Conservation (phyloP, 2,113 vertebrate species). For the Amazona vittata region DNA sequence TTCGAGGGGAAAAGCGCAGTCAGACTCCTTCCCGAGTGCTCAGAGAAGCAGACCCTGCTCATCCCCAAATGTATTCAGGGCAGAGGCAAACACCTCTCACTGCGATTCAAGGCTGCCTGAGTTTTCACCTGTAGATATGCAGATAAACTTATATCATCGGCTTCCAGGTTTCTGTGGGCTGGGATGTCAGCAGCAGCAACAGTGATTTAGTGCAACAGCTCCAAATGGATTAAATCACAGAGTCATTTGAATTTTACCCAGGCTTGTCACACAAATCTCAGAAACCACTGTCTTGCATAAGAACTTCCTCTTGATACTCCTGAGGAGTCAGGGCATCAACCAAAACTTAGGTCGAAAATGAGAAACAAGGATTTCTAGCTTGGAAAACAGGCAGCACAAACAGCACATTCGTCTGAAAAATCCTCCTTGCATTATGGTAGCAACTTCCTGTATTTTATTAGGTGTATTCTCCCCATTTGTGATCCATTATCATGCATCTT, state of each 20-base stretch:
- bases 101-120: slow-evolving; percentile 54
- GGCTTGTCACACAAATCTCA: slow-evolving; percentile 79
- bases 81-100: slow-evolving; percentile 28
- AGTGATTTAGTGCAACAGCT: slow-evolving; percentile 76
- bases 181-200: slow-evolving; percentile 61
- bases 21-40: not conserved
- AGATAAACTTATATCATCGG: slow-evolving; percentile 64
- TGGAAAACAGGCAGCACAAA: not conserved
- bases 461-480: not conserved
- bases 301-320: slow-evolving; percentile 67
- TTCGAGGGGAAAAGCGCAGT: not conserved
- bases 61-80: slow-evolving; percentile 46
- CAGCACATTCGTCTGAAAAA: not conserved
- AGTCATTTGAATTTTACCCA: slow-evolving; percentile 79
- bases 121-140: slow-evolving; percentile 72
- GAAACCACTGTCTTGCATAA: slow-evolving; percentile 76
- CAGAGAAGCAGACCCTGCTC: not conserved
- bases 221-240: slow-evolving; percentile 77
- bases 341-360: slow-evolving; percentile 9
- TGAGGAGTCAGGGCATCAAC: slow-evolving; percentile 32
- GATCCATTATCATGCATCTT: not conserved
- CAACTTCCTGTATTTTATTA: not conserved
- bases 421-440: not conserved
- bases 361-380: not conserved
- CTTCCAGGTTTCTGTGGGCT: slow-evolving; percentile 72